phyloP scores from a whole-genome alignment of 2,888 invertebrate genomes.

The Tenthredo scrophulariae region DNA sequence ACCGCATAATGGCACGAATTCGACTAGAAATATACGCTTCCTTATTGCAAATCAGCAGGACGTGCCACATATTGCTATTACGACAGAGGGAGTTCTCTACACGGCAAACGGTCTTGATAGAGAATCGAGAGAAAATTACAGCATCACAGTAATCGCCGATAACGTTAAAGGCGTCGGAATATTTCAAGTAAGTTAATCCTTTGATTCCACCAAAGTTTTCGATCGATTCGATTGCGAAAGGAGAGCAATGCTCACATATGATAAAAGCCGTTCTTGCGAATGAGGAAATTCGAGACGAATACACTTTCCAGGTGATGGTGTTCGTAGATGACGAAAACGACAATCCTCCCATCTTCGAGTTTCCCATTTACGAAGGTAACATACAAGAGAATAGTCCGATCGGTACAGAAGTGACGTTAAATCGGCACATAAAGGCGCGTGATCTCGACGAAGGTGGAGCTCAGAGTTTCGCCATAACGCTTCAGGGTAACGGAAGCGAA shows the following conservation, averaged over 20 bases:
- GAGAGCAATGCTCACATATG: background rate
- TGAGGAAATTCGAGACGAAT: background rate
- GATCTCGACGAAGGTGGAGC: conserved; percentile 87
- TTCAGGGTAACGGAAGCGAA: conserved; percentile 88
- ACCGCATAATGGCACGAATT: conserved; percentile 79
- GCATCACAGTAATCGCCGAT: conserved; percentile 90
- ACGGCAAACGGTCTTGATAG: conserved; percentile 88
- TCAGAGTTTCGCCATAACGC: conserved; percentile 84
- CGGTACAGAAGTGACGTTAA: conserved; percentile 86
- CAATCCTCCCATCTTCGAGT: conserved; percentile 90
- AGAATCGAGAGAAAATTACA: conserved; percentile 86
- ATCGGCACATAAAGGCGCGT: conserved; percentile 84
- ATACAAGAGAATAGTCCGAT: conserved; percentile 88
- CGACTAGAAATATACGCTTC: conserved; percentile 82
- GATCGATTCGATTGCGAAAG: conserved; percentile 25
- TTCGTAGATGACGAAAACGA: conserved; percentile 93
- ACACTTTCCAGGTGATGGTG: conserved; percentile 81
- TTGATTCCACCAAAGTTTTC: background rate
- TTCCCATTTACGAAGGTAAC: conserved; percentile 86
- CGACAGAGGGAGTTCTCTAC: conserved; percentile 89
- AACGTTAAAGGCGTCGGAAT: conserved; percentile 86
- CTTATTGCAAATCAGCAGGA: conserved; percentile 92
- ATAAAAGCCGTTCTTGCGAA: background rate
- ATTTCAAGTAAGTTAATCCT: conserved; percentile 82
- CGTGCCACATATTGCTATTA: conserved; percentile 89